These are phyloP conservation scores for Syncerus caffer DNA, from an alignment of 2,797 vertebrate species.

Conservation along the genomic window DNA sequence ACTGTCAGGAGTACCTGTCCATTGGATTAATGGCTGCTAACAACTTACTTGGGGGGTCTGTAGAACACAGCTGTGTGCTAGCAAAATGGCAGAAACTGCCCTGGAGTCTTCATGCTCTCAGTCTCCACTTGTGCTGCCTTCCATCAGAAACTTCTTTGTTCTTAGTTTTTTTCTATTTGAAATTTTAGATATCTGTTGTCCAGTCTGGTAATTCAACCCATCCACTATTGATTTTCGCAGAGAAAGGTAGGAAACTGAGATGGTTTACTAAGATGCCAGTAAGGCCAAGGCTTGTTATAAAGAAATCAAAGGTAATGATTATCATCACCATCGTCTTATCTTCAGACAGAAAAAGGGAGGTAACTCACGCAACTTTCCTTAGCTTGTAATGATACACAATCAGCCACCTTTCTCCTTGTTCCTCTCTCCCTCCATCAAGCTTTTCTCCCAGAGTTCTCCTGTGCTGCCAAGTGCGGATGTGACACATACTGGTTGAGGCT, in stretches of 20 bases:
- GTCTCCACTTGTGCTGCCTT: not conserved
- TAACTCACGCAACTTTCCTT: not conserved
- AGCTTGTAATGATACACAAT: not conserved
- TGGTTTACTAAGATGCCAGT: not conserved
- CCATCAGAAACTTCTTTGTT: not conserved
- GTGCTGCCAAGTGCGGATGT: not conserved
- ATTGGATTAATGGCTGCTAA: not conserved
- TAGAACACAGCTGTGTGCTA: not conserved
- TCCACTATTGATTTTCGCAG: not conserved
- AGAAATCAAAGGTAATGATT: not conserved
- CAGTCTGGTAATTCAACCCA: not conserved
- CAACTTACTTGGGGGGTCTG: not conserved
- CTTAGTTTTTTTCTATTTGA: not conserved
- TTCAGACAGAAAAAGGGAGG: not conserved
- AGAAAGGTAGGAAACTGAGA: not conserved
- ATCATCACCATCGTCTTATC: not conserved
- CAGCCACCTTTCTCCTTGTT: not conserved
- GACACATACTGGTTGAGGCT: not conserved
- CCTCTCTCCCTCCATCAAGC: not conserved
- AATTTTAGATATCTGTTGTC: constrained; percentile 19
- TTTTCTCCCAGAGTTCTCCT: not conserved
- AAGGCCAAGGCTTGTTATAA: not conserved
- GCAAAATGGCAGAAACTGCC: not conserved
- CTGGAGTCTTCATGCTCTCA: not conserved
- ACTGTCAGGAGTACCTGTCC: not conserved